Percentiles rank a stretch among this genome's conserved stretches.
phyloP scores from a whole-genome alignment of 1,140 invertebrate species.

The Drosophila pachea region DNA sequence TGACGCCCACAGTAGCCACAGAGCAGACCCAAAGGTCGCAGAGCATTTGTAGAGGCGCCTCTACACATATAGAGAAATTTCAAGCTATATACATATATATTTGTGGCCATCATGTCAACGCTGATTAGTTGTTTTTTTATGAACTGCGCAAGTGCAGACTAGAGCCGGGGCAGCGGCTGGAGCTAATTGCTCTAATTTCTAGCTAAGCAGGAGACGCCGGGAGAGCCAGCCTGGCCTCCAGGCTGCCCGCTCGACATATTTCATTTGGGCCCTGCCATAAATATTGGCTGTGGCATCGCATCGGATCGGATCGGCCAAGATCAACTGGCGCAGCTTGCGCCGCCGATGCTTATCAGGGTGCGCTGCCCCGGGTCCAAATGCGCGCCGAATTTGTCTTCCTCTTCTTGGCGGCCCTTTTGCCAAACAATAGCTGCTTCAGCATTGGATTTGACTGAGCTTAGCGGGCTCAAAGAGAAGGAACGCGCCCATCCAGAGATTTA shows the following conservation, averaged over 20 bases:
- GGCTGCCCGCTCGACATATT: constrained; percentile 32
- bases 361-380: neutral
- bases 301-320: constrained; percentile 27
- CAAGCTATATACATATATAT: neutral
- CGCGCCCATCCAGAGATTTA: constrained; percentile 56
- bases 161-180: constrained; percentile 10
- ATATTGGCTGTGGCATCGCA: constrained; percentile 48
- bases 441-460: constrained; percentile 64
- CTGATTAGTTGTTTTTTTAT: constrained; percentile 56
- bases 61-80: neutral
- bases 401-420: constrained; percentile 48
- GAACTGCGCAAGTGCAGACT: constrained; percentile 18
- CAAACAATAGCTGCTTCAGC: constrained; percentile 55
- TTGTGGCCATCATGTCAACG: constrained; percentile 42
- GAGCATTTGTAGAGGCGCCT: constrained; percentile 4
- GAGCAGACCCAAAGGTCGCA: constrained; percentile 50
- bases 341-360: constrained; percentile 62
- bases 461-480: constrained; percentile 28
- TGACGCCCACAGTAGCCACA: constrained; percentile 64
- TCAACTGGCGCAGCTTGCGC: constrained; percentile 59
- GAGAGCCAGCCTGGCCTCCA: constrained; percentile 3
- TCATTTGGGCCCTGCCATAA: constrained; percentile 50
- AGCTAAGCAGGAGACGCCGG: constrained; percentile 47
- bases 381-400: constrained; percentile 58
- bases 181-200: constrained; percentile 74